Evolutionary conservation across 2,113 vertebrate species (phyloP), one percentile per base, ranked within the genome.

Genomic region (Oenanthe melanoleuca): DNA sequence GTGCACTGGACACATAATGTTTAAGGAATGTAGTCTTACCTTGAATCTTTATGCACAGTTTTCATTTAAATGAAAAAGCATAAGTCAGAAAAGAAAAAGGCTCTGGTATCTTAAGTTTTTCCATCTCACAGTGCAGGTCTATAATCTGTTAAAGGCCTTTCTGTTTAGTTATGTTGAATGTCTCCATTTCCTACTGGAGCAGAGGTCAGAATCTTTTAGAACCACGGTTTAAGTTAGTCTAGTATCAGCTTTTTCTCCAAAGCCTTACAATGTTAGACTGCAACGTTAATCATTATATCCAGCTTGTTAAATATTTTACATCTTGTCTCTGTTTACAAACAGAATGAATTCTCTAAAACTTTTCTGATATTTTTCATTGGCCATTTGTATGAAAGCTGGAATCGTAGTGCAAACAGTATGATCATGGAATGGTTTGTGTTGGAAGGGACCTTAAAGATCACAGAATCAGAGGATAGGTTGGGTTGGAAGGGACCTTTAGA

Each of bases 241-340:
- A 25, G 10, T 72, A 44, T 92, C 89, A 47, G n/a, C 45, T 70
- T 80, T 86, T 86, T 70, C 37, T 37, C 53, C 53, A 88, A 88
- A 93, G 53, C 60, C 24, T 89, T 81, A 52, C 37, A 50, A n/a
- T 60, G 40, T 67, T 93, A 73, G 55, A 38, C 40, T 77, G 50
- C 56, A 31, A 5, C 2, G 72, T 96, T 97, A 97, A 94, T 96
- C 72, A 95, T 96, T 96, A 89, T 59, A 50, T 65, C 66, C 29
- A 44, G 25, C 71, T 82, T 89, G 95, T 95, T 97, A 96, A 97
- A 95, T 88, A 89, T 97, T 96, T 95, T 75, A 70, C 74, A 74
- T 91, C 90, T 91, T 77, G 57, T 85, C 49, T 83, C 67, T 95
- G 78, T 96, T 95, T 97, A 92, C 81, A 96, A 97, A 96, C 75